These are phyloP conservation scores for human DNA, from an alignment of 2,113 vertebrate species.

Conservation along the genomic window GRCh38 chr16:10968001-10968500, in stretches of 20 bases:
- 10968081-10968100: background rate
- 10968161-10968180: background rate
- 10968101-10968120: background rate
- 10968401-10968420: background rate
- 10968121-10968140: background rate
- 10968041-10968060: rapidly evolving
- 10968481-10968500: background rate
- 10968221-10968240: rapidly evolving
- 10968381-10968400: no score
- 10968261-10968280: background rate
- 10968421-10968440: background rate
- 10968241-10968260: background rate
- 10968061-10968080: rapidly evolving
- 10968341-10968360: background rate
- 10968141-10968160: background rate
- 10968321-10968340: background rate
- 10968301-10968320: background rate
- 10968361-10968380: background rate
- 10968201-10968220: background rate
- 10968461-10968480: background rate
- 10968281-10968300: background rate
- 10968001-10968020: background rate
- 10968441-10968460: no score
- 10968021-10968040: background rate
- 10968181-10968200: background rate